A percentile compares a stretch with the other conserved stretches of the same genome.
Evolutionary conservation across 2,113 vertebrate genomes (phyloP).

Genomic region (Nycticryphes semicollaris): DNA sequence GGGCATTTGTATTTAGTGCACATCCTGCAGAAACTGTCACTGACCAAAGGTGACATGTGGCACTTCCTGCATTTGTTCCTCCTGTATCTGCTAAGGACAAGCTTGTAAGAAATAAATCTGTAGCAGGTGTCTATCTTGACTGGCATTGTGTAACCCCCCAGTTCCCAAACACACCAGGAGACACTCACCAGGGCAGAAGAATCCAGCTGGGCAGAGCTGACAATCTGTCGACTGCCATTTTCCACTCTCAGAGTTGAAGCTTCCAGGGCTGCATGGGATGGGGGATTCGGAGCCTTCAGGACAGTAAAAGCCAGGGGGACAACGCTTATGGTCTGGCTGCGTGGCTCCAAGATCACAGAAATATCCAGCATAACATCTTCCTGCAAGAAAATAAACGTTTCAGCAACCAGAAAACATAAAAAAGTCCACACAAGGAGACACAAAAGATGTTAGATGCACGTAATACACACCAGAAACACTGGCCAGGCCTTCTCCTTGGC

Average conservation of each 20-base stretch:
- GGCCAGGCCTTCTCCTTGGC: constrained; percentile 73
- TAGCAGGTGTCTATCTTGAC: neutral
- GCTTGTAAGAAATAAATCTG: neutral
- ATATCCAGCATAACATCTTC: constrained; percentile 70
- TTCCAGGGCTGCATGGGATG: constrained; percentile 75
- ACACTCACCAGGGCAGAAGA: constrained; percentile 73
- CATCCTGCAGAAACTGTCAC: neutral
- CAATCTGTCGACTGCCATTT: constrained; percentile 73
- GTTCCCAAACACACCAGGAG: neutral
- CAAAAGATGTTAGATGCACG: rapidly evolving
- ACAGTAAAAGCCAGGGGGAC: constrained; percentile 82
- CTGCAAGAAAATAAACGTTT: constrained; percentile 43
- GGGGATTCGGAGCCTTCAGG: constrained; percentile 74
- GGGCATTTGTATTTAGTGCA: neutral
- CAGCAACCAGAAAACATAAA: neutral
- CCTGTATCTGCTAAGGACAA: neutral
- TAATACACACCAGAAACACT: constrained; percentile 35
- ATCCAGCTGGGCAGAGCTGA: constrained; percentile 73
- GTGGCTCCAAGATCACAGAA: constrained; percentile 72
- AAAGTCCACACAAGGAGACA: no score
- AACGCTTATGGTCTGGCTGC: constrained; percentile 66
- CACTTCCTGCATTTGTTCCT: neutral
- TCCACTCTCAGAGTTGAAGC: constrained; percentile 70
- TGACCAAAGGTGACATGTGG: neutral
- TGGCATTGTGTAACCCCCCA: no score